phyloP scores from a whole-genome alignment of 2,797 vertebrate genomes.

The Acrocephalus scirpaceus region DNA sequence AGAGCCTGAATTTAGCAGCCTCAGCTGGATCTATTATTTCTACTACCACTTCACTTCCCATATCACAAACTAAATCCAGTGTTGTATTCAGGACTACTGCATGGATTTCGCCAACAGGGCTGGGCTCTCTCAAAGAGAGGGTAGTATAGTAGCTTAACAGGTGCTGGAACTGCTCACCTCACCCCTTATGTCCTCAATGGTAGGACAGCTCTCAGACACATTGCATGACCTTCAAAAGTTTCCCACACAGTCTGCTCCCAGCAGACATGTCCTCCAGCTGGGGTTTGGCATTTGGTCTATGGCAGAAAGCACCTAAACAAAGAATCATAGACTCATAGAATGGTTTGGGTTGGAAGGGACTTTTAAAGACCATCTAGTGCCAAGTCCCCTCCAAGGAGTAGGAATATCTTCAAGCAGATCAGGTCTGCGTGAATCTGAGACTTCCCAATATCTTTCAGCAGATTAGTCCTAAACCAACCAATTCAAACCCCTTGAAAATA shows the following conservation, averaged over 20 bases:
- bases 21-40: neutral
- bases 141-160: neutral
- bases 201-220: neutral
- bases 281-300: neutral
- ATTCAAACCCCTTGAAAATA: neutral
- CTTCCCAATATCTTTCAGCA: neutral
- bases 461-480: neutral
- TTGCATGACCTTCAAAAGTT: neutral
- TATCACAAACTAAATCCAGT: neutral
- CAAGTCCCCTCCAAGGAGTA: neutral
- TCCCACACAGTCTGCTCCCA: neutral
- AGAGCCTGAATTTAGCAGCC: neutral
- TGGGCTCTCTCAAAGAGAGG: neutral
- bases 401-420: neutral
- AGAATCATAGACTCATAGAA: neutral
- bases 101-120: neutral
- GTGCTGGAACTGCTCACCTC: neutral
- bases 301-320: neutral
- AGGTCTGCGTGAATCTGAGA: rapidly evolving
- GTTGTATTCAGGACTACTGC: rapidly evolving
- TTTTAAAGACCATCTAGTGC: neutral
- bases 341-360: neutral
- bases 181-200: rapidly evolving
- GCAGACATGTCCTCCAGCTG: neutral
- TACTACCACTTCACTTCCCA: neutral